Conservation (phyloP, 1,140 invertebrate species). For the Trichonephila inaurata region DNA sequence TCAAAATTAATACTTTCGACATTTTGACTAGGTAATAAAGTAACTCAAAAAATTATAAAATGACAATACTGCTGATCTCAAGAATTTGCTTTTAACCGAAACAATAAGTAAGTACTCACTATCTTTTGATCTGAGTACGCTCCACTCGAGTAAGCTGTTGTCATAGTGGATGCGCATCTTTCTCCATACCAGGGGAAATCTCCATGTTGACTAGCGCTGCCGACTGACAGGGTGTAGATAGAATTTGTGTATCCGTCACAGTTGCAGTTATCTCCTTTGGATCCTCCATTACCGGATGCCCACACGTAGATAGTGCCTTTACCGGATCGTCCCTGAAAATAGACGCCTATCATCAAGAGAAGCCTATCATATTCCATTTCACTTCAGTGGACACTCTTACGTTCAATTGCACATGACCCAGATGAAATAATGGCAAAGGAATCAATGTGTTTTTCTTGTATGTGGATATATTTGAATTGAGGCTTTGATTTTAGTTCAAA, state of each 20-base stretch:
- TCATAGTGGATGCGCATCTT: conserved; percentile 91
- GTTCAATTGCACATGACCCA: too few relatives aligned
- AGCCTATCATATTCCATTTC: too few relatives aligned
- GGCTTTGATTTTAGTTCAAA: too few relatives aligned
- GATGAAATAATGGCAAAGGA: too few relatives aligned
- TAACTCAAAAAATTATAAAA: too few relatives aligned
- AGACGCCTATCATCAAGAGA: neutral
- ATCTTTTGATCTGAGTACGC: conserved; percentile 93
- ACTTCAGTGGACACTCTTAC: too few relatives aligned
- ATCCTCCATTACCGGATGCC: conserved; percentile 95
- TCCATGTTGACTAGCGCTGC: conserved; percentile 92
- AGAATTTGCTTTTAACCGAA: neutral
- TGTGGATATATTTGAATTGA: too few relatives aligned
- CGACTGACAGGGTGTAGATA: conserved; percentile 93
- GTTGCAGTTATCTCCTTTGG: conserved; percentile 91
- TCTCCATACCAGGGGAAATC: conserved; percentile 94
- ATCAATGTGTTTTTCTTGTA: too few relatives aligned
- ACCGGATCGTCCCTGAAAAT: conserved; percentile 84
- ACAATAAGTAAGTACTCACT: conserved; percentile 83
- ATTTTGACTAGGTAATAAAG: too few relatives aligned
- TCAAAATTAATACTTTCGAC: too few relatives aligned
- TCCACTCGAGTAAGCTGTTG: conserved; percentile 94
- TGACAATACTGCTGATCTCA: neutral
- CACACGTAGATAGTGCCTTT: conserved; percentile 94
- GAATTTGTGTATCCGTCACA: conserved; percentile 94